These are phyloP conservation scores for Smutsia gigantea DNA, from an alignment of 2,797 vertebrate species.

Conservation along the genomic window DNA sequence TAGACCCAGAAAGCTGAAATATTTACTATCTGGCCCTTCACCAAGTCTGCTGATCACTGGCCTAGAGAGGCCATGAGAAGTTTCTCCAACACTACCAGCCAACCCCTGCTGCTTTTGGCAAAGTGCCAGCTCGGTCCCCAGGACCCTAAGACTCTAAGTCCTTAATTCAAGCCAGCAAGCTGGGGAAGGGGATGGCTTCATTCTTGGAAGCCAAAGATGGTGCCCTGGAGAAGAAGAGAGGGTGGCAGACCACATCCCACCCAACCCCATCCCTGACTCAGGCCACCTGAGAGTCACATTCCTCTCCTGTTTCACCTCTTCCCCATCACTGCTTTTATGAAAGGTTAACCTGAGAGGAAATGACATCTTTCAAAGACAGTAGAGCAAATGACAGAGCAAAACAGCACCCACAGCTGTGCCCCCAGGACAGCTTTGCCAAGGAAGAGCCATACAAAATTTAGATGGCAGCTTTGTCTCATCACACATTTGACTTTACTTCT, in stretches of 20 bases:
- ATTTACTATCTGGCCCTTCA: background rate
- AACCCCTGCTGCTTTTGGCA: background rate
- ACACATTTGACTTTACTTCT: background rate
- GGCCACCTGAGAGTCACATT: background rate
- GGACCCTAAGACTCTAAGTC: background rate
- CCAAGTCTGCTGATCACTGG: background rate
- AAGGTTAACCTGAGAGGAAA: background rate
- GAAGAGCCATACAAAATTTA: background rate
- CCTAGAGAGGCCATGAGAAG: background rate
- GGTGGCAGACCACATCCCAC: too few relatives aligned
- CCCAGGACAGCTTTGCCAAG: background rate
- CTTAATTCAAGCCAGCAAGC: background rate
- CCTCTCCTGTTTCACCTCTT: background rate
- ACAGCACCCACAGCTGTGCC: background rate
- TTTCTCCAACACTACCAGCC: background rate
- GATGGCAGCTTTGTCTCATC: background rate
- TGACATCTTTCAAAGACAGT: background rate
- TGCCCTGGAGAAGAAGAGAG: background rate
- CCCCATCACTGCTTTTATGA: background rate
- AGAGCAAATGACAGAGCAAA: background rate
- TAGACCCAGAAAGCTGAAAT: background rate
- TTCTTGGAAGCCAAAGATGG: background rate
- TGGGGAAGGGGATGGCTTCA: background rate
- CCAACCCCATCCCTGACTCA: background rate
- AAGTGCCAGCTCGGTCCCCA: background rate